phyloP scores from a whole-genome alignment of 1,140 invertebrate species.

The Asobara japonica region DNA sequence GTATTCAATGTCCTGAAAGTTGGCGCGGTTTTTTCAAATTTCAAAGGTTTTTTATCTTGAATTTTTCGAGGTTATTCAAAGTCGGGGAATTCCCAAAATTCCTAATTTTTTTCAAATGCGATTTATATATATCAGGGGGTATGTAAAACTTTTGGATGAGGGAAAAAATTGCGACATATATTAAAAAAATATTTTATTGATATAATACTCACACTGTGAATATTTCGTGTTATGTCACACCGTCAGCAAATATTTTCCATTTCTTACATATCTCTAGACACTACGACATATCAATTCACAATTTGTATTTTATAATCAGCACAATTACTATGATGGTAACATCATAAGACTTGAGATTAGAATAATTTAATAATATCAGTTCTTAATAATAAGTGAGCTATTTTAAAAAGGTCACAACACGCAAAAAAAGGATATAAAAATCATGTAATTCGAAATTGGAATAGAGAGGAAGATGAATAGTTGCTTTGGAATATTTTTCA shows the following conservation, averaged over 20 bases:
- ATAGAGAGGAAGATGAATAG: conserved; percentile 26
- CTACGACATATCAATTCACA: not conserved
- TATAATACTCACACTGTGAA: not conserved
- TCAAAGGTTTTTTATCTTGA: too few relatives aligned
- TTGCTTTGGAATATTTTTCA: conserved; percentile 2
- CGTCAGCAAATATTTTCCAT: not conserved
- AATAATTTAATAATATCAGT: not conserved
- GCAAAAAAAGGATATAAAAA: conserved; percentile 12
- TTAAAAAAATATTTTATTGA: not conserved
- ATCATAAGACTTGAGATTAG: not conserved
- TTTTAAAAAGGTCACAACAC: not conserved
- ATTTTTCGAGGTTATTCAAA: too few relatives aligned
- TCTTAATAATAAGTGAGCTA: not conserved
- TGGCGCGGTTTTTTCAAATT: too few relatives aligned
- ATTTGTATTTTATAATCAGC: not conserved
- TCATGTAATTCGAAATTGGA: not conserved
- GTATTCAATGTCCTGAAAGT: too few relatives aligned
- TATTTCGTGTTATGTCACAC: not conserved
- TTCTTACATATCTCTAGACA: not conserved
- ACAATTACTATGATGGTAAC: not conserved
- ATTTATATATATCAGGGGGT: too few relatives aligned
- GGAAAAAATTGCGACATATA: too few relatives aligned
- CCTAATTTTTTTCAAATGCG: too few relatives aligned
- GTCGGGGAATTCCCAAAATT: too few relatives aligned
- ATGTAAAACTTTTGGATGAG: too few relatives aligned